Base-by-base conservation (phyloP, 2,888 invertebrate genomes). In the Marronus borbonicus region DNA sequence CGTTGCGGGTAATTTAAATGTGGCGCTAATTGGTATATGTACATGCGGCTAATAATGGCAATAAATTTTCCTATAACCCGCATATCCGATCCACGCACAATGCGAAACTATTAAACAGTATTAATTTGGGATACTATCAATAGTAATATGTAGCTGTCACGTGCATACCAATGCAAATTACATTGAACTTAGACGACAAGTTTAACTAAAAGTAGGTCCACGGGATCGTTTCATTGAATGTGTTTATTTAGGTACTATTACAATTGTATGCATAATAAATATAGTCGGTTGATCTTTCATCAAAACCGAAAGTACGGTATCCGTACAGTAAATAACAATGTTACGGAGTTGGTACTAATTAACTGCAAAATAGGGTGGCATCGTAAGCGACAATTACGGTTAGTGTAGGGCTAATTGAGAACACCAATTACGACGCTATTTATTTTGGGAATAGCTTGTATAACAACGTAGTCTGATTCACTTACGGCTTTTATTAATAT, bases 351-450 rank as follows among this genome's bases (percentile, higher is more conserved):
- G 5, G 39, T 39, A 69, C 28, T 52, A 69, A 69, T 69, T 69
- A 69, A 24, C 50, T 49, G 28, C 50, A 50, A 52, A 69, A 28
- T 17, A n/a, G 52, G 28, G 69, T n/a, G 52, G 8, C 28, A 28
- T 24, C 31, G 12, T 69, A 69, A 69, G 50, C 31, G 69, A 69
- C 39, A 69, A 69, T 69, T 68, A 50, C 65, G 65, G 65, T 39
- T 65, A 65, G 39, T 65, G 3, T 31, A 7, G 17, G 39, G 65
- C 36, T 36, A 65, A 65, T 65, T 39, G 36, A 65, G 39, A 65
- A 65, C 14, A n/a, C 36, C 39, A 65, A 65, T 65, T 65, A 65
- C 36, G 14, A 14, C 2, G 50, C 24, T 52, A 28, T 69, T 69
- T 69, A 31, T 12, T 31, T 69, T 50, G 0, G 14, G 28, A 69